phyloP scores from a whole-genome alignment of 2,888 invertebrate species.

The Drosophila conformis region DNA sequence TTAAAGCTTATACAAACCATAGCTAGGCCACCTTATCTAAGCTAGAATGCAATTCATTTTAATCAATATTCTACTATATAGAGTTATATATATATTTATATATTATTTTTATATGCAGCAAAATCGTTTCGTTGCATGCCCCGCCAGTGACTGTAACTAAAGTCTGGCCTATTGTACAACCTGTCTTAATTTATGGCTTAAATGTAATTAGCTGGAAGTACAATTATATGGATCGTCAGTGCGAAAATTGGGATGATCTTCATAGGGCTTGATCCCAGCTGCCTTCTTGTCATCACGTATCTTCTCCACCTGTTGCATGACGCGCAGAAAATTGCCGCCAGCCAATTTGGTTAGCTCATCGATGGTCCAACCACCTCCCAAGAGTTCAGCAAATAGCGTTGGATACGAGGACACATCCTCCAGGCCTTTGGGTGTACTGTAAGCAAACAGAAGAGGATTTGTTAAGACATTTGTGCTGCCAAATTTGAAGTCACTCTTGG shows the following conservation, averaged over 20 bases:
- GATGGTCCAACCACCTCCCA: conserved; percentile 92
- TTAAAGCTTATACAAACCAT: conserved; percentile 72
- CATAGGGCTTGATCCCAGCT: conserved; percentile 90
- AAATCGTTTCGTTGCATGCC: conserved; percentile 41
- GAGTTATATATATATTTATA: not conserved
- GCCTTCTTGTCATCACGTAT: conserved; percentile 90
- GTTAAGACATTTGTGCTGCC: not conserved
- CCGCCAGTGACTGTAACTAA: not conserved
- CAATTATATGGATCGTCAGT: conserved; percentile 85
- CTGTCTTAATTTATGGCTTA: conserved; percentile 58
- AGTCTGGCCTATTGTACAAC: conserved; percentile 61
- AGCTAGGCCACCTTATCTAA: conserved; percentile 54
- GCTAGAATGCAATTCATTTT: conserved; percentile 37
- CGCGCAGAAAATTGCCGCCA: conserved; percentile 91
- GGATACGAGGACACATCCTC: conserved; percentile 93
- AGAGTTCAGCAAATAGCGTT: conserved; percentile 90
- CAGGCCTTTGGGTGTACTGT: conserved; percentile 92
- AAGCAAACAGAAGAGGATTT: not conserved
- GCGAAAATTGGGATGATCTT: conserved; percentile 87
- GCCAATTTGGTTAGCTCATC: conserved; percentile 92
- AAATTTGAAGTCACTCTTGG: not conserved
- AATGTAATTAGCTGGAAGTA: conserved; percentile 84
- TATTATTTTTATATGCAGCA: conserved; percentile 38
- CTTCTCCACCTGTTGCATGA: conserved; percentile 88
- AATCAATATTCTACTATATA: conserved; percentile 13